Percentiles rank a stretch among this genome's conserved stretches.
These are phyloP conservation scores for Elephantulus edwardii DNA, from an alignment of 2,113 vertebrate genomes.

Conservation along the genomic window DNA sequence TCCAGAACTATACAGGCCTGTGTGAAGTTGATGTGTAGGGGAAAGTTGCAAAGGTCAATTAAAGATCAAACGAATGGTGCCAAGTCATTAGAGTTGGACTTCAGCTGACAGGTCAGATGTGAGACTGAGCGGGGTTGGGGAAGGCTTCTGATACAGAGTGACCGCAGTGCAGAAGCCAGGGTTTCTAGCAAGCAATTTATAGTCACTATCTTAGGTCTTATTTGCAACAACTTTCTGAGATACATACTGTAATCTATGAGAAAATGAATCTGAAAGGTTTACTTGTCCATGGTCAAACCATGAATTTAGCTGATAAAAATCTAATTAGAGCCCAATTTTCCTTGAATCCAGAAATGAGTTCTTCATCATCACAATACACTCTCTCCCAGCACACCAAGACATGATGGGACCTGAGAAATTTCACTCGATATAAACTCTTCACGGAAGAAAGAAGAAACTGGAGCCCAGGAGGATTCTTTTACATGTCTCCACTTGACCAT, in stretches of 20 bases:
- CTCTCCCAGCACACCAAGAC: background rate
- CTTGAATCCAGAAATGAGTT: background rate
- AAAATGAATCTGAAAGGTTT: background rate
- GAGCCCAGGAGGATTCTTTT: background rate
- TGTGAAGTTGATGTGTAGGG: background rate
- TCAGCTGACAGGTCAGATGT: background rate
- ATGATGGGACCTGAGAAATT: constrained; percentile 22
- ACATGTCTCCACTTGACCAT: background rate
- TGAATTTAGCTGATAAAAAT: background rate
- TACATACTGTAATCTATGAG: background rate
- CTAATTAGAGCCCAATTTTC: background rate
- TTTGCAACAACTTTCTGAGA: background rate
- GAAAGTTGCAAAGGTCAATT: constrained; percentile 5
- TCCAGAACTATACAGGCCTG: background rate
- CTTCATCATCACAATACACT: background rate
- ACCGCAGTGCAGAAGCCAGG: background rate
- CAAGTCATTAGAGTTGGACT: background rate
- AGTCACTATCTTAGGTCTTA: background rate
- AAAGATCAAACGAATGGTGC: background rate
- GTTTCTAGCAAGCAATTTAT: background rate
- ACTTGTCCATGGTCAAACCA: background rate
- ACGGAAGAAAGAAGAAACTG: background rate
- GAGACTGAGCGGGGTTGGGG: background rate
- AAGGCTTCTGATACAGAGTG: background rate
- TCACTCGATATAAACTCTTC: constrained; percentile 12